Percentiles rank a stretch among this genome's conserved stretches.
These are phyloP conservation scores for Zaprionus gabonicus DNA, from an alignment of 1,140 invertebrate genomes.

Conservation along the genomic window DNA sequence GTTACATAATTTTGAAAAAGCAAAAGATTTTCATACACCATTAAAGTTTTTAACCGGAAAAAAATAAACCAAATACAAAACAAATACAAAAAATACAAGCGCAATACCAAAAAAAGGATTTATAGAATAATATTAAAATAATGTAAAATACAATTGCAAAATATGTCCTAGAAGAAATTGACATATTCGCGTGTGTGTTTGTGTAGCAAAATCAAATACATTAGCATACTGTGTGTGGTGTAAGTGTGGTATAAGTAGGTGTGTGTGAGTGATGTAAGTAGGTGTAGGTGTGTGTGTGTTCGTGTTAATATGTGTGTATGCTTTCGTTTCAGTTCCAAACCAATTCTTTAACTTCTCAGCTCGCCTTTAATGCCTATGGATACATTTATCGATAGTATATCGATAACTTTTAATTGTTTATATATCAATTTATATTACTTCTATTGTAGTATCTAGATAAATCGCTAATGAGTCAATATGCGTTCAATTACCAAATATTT, in stretches of 20 bases:
- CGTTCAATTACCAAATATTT: too few species aligned
- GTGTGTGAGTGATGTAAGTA: not conserved
- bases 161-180: constrained; percentile 18
- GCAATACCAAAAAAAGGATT: constrained; percentile 19
- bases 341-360: not conserved
- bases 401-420: too few species aligned
- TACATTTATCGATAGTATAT: not conserved
- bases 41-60: not conserved
- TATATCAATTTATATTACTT: too few species aligned
- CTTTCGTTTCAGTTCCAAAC: not conserved
- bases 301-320: constrained; percentile 9
- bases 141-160: constrained; percentile 3
- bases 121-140: not conserved
- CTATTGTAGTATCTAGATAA: too few species aligned
- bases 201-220: constrained; percentile 12
- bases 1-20: constrained; percentile 59
- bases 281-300: not conserved
- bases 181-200: constrained; percentile 28
- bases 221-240: constrained; percentile 7
- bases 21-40: constrained; percentile 57
- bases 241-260: not conserved
- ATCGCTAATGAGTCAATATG: too few species aligned
- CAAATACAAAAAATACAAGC: constrained; percentile 24
- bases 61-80: constrained; percentile 32
- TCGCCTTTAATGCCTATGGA: not conserved